Base-by-base conservation (phyloP, 2,888 invertebrate species). In the Cartodere bifasciata region DNA sequence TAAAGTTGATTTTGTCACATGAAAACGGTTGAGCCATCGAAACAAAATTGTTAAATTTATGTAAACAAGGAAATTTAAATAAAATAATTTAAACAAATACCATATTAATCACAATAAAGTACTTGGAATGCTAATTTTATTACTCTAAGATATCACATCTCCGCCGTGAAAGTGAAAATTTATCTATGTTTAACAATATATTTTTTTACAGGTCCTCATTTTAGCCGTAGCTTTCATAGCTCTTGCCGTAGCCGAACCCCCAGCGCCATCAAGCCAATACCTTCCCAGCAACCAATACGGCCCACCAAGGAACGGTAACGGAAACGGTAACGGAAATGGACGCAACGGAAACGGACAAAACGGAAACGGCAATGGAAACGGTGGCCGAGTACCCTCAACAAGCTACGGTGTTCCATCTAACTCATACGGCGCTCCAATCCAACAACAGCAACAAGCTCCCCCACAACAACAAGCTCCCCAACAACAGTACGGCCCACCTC, bases 361-460 rank as follows among this genome's bases (percentile, higher is more conserved):
- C 7, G 27, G 32, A 14, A 36, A 40, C 4, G 43, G 43, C 10
- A 44, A 45, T 13, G 40, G 41, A n/a, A 31, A 36, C 9, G 24
- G 32, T 15, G 32, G 37, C 28, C 39, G 36, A 29, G 29, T 15
- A 29, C 37, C 37, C 9, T 30, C 32, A 9, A 28, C 34, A 3
- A 40, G 34, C 12, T 40, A 42, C 15, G 27, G 31, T 29, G 38
- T 31, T 16, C 41, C 39, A 6, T 34, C 37, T n/a, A 30, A 28
- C 35, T 41, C 49, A 28, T 55, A 55, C 28, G 46, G 46, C n/a
- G 43, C 52, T 10, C 52, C 52, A 16, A 29, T 40, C n/a, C 34
- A 37, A 35, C 11, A 23, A 56, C 55, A 12, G 53, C 56, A 2
- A 52, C 60, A 4, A 55, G 57, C 7, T 60, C 62, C 36, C 60